phyloP scores from a whole-genome alignment of 2,888 invertebrate genomes.

The Archips crataeganus region DNA sequence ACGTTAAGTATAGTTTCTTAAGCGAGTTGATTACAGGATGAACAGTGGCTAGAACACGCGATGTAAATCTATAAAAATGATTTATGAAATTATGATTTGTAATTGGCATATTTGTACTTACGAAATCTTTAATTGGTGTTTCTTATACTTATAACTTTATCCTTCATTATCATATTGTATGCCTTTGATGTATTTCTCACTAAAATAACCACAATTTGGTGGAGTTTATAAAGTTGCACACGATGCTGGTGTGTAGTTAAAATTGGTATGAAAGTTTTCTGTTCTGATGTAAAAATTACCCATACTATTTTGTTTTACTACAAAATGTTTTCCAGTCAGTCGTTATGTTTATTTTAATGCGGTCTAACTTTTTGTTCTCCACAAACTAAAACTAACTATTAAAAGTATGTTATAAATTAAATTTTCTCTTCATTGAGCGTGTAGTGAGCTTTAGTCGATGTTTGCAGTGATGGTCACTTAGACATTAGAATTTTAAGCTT shows the following conservation, averaged over 20 bases:
- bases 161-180: not conserved
- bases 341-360: no score
- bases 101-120: conserved; percentile 81
- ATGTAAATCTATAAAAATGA: conserved; percentile 63
- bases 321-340: no score
- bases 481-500: conserved; percentile 29
- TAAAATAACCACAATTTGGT: not conserved
- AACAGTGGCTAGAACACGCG: conserved; percentile 82
- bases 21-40: conserved; percentile 61
- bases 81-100: conserved; percentile 49
- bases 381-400: not conserved
- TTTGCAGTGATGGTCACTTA: conserved; percentile 14
- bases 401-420: not conserved
- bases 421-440: conserved; percentile 32
- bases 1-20: conserved; percentile 62
- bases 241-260: no score
- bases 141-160: conserved; percentile 9
- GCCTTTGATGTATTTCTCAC: not conserved
- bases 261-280: no score
- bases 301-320: no score
- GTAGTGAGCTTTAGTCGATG: conserved; percentile 22
- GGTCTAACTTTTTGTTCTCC: no score
- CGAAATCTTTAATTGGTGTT: conserved; percentile 50
- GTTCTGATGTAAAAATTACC: no score
- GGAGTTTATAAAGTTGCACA: no score